Evolutionary conservation across 1,140 invertebrate genomes (phyloP).

Genomic region (Drosophila bocki): DNA sequence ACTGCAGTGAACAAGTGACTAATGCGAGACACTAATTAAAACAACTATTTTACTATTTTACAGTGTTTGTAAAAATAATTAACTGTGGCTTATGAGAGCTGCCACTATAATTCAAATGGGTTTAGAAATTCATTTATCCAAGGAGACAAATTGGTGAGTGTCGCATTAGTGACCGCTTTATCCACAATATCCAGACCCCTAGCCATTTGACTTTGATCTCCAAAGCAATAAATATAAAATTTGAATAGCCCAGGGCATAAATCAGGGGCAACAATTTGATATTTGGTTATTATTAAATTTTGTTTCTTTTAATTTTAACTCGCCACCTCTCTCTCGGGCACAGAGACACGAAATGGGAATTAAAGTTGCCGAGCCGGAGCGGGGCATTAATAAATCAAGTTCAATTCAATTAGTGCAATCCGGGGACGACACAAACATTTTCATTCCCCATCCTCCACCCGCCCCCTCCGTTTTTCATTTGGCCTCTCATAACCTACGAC

Average conservation of each 20-base stretch:
- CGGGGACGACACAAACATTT: constrained; percentile 62
- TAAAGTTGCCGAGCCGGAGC: constrained; percentile 51
- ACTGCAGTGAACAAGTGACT: too few species aligned
- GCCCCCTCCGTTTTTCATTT: constrained; percentile 7
- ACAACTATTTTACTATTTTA: not conserved
- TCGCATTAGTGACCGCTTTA: constrained; percentile 38
- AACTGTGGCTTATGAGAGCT: not conserved
- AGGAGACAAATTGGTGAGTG: constrained; percentile 10
- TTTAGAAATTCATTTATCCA: constrained; percentile 3
- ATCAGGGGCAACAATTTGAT: constrained; percentile 56
- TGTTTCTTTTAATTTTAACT: constrained; percentile 27
- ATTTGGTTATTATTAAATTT: constrained; percentile 40
- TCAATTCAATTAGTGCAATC: constrained; percentile 78
- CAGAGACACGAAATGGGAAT: constrained; percentile 55
- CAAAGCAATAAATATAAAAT: constrained; percentile 49
- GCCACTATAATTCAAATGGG: not conserved
- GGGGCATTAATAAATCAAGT: constrained; percentile 76
- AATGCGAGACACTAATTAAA: not conserved
- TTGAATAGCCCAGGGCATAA: constrained; percentile 44
- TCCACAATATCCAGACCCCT: constrained; percentile 13
- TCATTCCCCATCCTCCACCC: constrained; percentile 4
- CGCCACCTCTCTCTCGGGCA: constrained; percentile 1
- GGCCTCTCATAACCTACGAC: constrained; percentile 77
- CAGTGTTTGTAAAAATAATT: not conserved
- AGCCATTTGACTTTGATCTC: constrained; percentile 38